Evolutionary conservation across 2,888 invertebrate genomes (phyloP), one percentile per base, ranked within the genome.

Genomic region (Nezara viridula): DNA sequence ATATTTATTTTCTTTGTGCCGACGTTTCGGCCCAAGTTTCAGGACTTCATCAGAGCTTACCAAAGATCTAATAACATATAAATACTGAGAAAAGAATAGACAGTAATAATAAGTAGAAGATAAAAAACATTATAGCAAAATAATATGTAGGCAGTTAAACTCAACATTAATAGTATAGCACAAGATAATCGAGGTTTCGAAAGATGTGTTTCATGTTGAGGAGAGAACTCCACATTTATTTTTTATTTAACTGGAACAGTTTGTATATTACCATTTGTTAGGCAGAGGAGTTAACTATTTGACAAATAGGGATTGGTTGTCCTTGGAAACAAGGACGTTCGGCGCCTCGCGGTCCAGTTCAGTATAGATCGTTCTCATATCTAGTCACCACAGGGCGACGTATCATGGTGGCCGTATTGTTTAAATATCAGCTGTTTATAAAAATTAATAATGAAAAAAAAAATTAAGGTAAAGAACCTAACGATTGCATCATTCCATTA

Each of bases 281-380:
- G 37, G 66, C 4, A 27, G 66, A 73, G 16, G 66, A 73, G 66
- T 73, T 73, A 73, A 73, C 66, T 37, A 73, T 73, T 73, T 73
- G 66, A 73, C 66, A 73, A 73, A 73, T 73, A 73, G 66, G 37
- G 66, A 73, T 73, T 19, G 66, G 66, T 37, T 9, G 66, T 73
- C 66, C 66, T 73, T 73, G 66, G 21, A 32, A 37, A 73, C 66
- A 37, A 73, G 66, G 66, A 19, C 66, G 9, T 21, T 37, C 6
- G 66, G 66, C 66, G 66, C 66, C 66, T 73, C 66, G 66, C 66
- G 66, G 66, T 73, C 66, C 37, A 73, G 32, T 73, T 37, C 5
- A 32, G 32, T 73, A 73, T 73, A 73, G 66, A 73, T 73, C 66
- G 19, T 32, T 21, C 32, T 37, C 66, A 73, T 27, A 60, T 14